Conservation (phyloP, 2,888 invertebrate species). For the Drosophila helvetica region DNA sequence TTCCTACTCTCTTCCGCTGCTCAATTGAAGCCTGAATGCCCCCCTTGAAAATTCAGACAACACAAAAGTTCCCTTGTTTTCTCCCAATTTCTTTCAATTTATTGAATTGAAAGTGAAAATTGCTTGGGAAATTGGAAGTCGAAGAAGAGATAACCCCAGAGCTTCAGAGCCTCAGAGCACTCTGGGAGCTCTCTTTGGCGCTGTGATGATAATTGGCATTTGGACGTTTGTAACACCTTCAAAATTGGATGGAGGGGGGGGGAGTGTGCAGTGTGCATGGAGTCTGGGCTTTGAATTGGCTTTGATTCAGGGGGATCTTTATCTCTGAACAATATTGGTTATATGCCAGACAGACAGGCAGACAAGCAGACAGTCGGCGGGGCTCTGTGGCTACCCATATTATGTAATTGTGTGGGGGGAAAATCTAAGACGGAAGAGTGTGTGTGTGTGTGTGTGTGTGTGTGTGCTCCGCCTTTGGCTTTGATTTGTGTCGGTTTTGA, state of each 20-base stretch:
- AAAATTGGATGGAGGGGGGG: slow-evolving; percentile 5
- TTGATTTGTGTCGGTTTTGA: slow-evolving; percentile 35
- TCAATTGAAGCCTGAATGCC: slow-evolving; percentile 1
- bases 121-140: slow-evolving; percentile 40
- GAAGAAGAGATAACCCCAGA: slow-evolving; percentile 51
- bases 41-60: slow-evolving; percentile 30
- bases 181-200: background rate
- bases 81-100: slow-evolving; percentile 54
- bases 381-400: slow-evolving; percentile 26
- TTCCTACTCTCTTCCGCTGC: background rate
- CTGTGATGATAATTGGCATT: slow-evolving; percentile 54
- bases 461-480: slow-evolving; percentile 46
- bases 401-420: slow-evolving; percentile 32
- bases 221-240: slow-evolving; percentile 60
- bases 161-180: slow-evolving; percentile 1
- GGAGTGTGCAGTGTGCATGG: slow-evolving; percentile 26
- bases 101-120: slow-evolving; percentile 79
- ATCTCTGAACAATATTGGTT: slow-evolving; percentile 59
- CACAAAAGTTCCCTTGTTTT: slow-evolving; percentile 60
- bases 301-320: slow-evolving; percentile 64
- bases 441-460: slow-evolving; percentile 30
- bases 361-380: too few species aligned
- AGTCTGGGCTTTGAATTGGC: slow-evolving; percentile 20
- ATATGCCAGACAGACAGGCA: slow-evolving; percentile 10
- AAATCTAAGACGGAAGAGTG: slow-evolving; percentile 68